phyloP scores from a whole-genome alignment of 1,140 invertebrate species.

The Zaprionus capensis region DNA sequence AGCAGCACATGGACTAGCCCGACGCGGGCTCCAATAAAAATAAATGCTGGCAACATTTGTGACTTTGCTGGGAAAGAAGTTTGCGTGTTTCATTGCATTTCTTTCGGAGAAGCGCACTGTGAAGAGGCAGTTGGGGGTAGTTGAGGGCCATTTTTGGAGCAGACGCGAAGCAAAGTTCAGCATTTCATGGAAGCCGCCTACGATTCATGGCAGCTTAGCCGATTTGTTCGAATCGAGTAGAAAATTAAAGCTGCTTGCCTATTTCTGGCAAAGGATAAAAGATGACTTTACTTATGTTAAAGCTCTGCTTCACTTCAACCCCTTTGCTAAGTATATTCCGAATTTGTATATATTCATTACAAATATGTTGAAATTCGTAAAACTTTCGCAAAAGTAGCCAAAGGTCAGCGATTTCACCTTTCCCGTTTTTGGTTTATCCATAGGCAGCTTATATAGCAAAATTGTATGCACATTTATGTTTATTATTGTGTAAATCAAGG shows the following conservation, averaged over 20 bases:
- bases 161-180: constrained; percentile 7
- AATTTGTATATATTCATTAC: neutral
- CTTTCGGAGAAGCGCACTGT: constrained; percentile 4
- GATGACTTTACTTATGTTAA: neutral
- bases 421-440: neutral
- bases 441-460: neutral
- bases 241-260: neutral
- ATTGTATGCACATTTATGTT: constrained; percentile 68
- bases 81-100: constrained; percentile 56
- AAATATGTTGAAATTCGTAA: neutral
- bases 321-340: neutral
- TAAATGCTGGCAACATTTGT: constrained; percentile 47
- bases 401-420: neutral
- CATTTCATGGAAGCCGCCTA: constrained; percentile 1
- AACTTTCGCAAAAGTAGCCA: neutral
- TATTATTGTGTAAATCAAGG: constrained; percentile 81
- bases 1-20: neutral
- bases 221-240: neutral
- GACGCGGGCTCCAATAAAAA: constrained; percentile 35
- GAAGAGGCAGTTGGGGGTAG: neutral
- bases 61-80: constrained; percentile 45
- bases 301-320: neutral
- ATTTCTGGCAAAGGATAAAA: neutral
- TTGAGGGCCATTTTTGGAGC: neutral
- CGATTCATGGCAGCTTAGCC: constrained; percentile 3